Evolutionary conservation across 2,888 invertebrate species (phyloP).

Genomic region (Sceliomorpha sp.): DNA sequence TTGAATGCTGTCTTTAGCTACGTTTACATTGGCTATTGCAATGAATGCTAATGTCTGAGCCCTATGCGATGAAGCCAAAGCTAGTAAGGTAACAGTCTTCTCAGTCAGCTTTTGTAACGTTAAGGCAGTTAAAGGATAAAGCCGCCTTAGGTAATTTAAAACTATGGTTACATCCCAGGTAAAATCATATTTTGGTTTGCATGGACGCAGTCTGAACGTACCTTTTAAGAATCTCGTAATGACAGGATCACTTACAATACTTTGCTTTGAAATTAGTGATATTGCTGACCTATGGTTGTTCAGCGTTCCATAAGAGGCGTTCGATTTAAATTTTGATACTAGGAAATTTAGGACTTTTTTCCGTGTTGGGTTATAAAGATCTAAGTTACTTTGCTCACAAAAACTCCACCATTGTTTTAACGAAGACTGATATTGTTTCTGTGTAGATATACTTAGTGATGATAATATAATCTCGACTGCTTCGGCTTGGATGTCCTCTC

Average conservation of each 20-base stretch:
- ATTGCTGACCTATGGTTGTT: conserved; percentile 10
- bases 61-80: too few species aligned
- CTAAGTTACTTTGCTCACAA: background rate
- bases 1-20: too few species aligned
- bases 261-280: background rate
- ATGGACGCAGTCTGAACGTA: background rate
- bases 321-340: background rate
- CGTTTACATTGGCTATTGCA: too few species aligned
- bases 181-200: conserved; percentile 7
- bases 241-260: background rate
- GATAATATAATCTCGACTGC: conserved; percentile 40
- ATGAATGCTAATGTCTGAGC: too few species aligned
- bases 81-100: too few species aligned
- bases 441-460: conserved; percentile 31
- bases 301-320: background rate
- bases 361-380: background rate
- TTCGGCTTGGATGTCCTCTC: conserved; percentile 39
- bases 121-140: too few species aligned
- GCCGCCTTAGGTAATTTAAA: too few species aligned
- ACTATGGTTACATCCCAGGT: conserved; percentile 8
- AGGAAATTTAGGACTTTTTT: background rate
- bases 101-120: too few species aligned
- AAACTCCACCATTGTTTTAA: conserved; percentile 1
- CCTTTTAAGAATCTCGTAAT: conserved; percentile 13
- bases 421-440: background rate